Conservation (phyloP, 1,140 invertebrate species). For the Neuroterus valhalla region DNA sequence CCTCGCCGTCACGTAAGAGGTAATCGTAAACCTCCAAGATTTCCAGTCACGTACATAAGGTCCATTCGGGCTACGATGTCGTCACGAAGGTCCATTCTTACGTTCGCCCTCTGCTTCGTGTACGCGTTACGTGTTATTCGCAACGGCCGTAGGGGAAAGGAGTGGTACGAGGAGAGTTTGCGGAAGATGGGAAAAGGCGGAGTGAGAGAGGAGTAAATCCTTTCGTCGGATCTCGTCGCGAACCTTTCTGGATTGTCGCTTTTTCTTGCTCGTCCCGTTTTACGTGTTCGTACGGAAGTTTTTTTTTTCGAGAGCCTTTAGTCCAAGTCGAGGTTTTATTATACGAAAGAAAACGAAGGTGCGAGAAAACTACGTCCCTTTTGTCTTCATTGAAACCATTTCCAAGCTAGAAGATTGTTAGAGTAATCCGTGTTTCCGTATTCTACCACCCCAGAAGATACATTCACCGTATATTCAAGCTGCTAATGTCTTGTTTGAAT, state of each 20-base stretch:
- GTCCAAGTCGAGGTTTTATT: background rate
- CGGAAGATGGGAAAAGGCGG: constrained; percentile 17
- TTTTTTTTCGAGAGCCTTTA: background rate
- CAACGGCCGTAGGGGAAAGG: background rate
- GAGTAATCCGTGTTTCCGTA: constrained; percentile 18
- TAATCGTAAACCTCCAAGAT: constrained; percentile 66
- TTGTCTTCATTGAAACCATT: constrained; percentile 29
- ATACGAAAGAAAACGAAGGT: background rate
- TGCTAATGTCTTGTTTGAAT: background rate
- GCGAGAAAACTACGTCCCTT: background rate
- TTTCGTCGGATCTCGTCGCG: constrained; percentile 16
- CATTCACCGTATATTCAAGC: background rate
- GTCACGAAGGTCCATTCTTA: constrained; percentile 29
- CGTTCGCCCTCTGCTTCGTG: constrained; percentile 26
- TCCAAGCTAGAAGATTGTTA: constrained; percentile 7
- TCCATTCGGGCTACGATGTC: constrained; percentile 42
- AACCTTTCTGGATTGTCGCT: constrained; percentile 18
- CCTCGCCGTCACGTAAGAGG: constrained; percentile 62
- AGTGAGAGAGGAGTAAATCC: constrained; percentile 9
- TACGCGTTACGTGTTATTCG: constrained; percentile 28
- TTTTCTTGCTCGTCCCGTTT: background rate
- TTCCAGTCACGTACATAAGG: constrained; percentile 66
- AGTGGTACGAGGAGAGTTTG: constrained; percentile 31
- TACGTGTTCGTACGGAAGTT: constrained; percentile 13
- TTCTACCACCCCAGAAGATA: background rate